Evolutionary conservation across 2,888 invertebrate genomes (phyloP).

Genomic region (Papilio elwesi): DNA sequence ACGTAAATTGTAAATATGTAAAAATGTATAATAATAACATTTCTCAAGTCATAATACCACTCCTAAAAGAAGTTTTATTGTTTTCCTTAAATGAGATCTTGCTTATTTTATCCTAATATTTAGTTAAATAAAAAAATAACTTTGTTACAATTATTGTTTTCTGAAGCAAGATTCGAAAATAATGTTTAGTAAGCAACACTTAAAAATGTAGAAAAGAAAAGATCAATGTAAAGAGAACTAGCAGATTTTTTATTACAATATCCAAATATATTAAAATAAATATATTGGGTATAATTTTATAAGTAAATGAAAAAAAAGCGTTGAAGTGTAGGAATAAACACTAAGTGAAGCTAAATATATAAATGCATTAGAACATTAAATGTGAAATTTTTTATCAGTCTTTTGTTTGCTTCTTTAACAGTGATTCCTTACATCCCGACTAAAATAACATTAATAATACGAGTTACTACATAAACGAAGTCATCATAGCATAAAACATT

Average conservation of each 20-base stretch:
- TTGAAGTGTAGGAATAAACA: not conserved
- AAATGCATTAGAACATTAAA: slow-evolving; percentile 43
- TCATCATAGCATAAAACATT: not conserved
- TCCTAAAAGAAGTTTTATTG: slow-evolving; percentile 24
- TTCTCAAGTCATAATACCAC: not conserved
- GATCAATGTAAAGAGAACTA: not conserved
- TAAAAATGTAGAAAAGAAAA: not conserved
- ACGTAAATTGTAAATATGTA: not conserved
- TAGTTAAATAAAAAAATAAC: slow-evolving; percentile 14
- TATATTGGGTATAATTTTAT: slow-evolving; percentile 1
- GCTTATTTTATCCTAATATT: slow-evolving; percentile 35
- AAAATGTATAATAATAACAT: not conserved
- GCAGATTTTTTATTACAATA: no score
- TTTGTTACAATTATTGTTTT: not conserved
- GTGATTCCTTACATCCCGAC: slow-evolving; percentile 29
- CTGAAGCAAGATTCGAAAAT: slow-evolving; percentile 5
- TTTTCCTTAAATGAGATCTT: slow-evolving; percentile 48
- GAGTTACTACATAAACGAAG: slow-evolving; percentile 23
- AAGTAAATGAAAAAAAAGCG: slow-evolving; percentile 26
- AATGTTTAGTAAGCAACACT: slow-evolving; percentile 3
- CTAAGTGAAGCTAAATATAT: slow-evolving; percentile 30
- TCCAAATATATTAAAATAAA: no score
- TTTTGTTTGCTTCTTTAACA: slow-evolving; percentile 61
- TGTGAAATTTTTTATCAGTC: slow-evolving; percentile 63
- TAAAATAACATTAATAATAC: not conserved